These are phyloP conservation scores for Micromesistius poutassou DNA, from an alignment of 2,797 vertebrate genomes.

Conservation along the genomic window DNA sequence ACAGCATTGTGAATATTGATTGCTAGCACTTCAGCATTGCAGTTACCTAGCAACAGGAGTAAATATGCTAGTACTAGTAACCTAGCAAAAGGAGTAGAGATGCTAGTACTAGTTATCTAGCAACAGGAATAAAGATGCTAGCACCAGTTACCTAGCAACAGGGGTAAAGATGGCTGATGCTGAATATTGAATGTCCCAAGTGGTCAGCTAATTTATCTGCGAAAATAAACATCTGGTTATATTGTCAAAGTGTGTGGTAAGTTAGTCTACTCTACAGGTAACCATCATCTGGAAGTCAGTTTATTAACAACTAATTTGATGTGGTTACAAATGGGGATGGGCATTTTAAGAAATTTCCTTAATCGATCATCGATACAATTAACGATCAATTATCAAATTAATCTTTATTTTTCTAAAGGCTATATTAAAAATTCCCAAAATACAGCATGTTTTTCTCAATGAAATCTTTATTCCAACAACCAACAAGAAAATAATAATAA, in stretches of 20 bases:
- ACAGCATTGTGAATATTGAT: background rate
- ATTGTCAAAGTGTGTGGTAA: background rate
- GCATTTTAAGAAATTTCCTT: no score
- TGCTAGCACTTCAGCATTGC: background rate
- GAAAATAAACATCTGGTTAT: background rate
- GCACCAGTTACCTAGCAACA: conserved; percentile 4
- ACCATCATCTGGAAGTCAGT: background rate
- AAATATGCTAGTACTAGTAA: background rate
- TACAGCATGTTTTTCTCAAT: no score
- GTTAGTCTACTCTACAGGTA: background rate
- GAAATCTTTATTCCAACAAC: no score
- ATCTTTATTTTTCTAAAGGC: no score
- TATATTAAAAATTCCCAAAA: no score
- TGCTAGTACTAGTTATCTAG: background rate
- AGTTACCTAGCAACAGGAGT: background rate
- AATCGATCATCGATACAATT: no score
- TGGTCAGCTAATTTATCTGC: background rate
- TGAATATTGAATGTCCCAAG: conserved; percentile 6
- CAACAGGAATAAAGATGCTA: background rate
- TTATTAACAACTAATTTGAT: no score
- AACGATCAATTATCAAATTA: no score
- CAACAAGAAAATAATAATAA: no score
- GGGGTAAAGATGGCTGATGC: conserved; percentile 4
- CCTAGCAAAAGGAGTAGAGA: background rate
- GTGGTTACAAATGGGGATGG: no score